Evolutionary conservation across 2,888 invertebrate species (phyloP), one percentile per base, ranked within the genome.

Genomic region (Nebria brevicollis): DNA sequence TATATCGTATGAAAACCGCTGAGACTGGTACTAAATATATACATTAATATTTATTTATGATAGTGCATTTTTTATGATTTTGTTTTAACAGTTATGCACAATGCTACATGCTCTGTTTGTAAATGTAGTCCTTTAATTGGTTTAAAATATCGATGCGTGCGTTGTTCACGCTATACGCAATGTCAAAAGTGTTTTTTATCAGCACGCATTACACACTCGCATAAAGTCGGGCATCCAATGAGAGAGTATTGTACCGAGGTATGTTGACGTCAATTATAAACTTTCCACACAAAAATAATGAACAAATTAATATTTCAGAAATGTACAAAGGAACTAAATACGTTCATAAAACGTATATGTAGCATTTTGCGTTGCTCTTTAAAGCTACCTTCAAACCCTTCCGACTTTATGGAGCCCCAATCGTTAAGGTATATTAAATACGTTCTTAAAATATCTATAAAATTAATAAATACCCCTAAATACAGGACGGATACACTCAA

Each of bases 151-250:
- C 91, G 91, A 82, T 94, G 94, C 87, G 87, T 93, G 77, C 91
- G 91, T 85, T 94, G 94, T 86, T 90, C 92, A 65, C 91, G 91
- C 82, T 94, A 93, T 86, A 92, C 92, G 85, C 91, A 93, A 84
- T 94, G 94, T 85, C 94, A 94, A 86, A 89, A 90, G 54, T 94
- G 94, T 87, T 94, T 94, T 87, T 91, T 94, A 82, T 90, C 90
- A 81, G 93, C 93, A 1, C 89, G 90, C 85, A 89, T 88, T 41
- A 92, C 90, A 82, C 90, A 91, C 84, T 91, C 91, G 64, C 94
- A 94, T 86, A 94, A 94, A 87, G 86, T 92, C 68, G 91, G 91
- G 73, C 94, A 94, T 88, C 91, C 93, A 3, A 91, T 93, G 86
- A 91, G 92, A 85, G 94, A 94, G 87, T 93, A 92, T 86, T 93